Conservation (phyloP, 2,797 vertebrate species). For the Pteronotus mesoamericanus region DNA sequence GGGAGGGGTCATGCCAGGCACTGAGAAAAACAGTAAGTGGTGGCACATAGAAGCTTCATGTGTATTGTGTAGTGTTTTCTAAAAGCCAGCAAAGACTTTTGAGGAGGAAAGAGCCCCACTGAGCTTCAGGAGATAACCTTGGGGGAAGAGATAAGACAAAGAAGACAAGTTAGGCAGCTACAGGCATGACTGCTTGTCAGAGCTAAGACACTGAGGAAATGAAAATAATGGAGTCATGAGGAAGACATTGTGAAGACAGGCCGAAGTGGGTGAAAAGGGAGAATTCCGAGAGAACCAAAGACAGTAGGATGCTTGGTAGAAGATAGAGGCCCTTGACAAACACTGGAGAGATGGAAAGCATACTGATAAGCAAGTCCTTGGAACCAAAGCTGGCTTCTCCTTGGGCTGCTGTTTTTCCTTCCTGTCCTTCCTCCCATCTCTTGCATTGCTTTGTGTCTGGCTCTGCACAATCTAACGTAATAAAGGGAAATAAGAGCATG, state of each 20-base stretch:
- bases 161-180: neutral
- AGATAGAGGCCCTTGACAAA: neutral
- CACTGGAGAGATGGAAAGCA: neutral
- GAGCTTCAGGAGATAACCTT: neutral
- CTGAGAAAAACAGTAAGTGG: neutral
- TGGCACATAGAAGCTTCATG: neutral
- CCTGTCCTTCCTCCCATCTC: neutral
- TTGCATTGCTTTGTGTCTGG: neutral
- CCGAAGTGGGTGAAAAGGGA: neutral
- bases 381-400: neutral
- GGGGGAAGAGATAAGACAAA: neutral
- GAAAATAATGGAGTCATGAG: neutral
- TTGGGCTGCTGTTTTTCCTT: neutral
- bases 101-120: neutral
- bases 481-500: neutral
- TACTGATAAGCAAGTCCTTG: neutral
- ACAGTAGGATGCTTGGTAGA: neutral
- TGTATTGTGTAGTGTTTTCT: neutral
- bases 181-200: neutral
- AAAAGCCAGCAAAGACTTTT: neutral
- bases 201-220: neutral
- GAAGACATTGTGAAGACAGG: neutral
- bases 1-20: fast-evolving
- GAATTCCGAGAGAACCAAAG: neutral
- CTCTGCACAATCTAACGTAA: neutral